phyloP scores from a whole-genome alignment of 2,113 vertebrate species.

The Gobio gobio region DNA sequence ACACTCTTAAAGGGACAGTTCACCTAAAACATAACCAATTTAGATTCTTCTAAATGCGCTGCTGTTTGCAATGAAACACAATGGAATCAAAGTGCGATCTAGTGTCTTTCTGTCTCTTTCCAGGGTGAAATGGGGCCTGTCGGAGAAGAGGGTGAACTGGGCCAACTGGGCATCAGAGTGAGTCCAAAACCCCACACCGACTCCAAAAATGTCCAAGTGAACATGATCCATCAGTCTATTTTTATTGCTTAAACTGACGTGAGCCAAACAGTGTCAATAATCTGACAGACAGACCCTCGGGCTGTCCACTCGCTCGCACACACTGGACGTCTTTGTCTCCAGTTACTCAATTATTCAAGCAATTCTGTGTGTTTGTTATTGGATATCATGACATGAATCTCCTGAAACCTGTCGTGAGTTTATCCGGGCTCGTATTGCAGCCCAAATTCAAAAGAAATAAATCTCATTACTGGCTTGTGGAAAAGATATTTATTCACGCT shows the following conservation, averaged over 20 bases:
- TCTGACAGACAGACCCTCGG: neutral
- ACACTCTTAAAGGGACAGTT: neutral
- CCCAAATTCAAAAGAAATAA: slow-evolving; percentile 3
- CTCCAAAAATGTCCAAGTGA: neutral
- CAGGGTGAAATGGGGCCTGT: slow-evolving; percentile 83
- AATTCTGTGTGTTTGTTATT: neutral
- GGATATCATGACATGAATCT: neutral
- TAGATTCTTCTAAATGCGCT: neutral
- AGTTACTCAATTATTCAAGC: neutral
- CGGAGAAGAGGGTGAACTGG: slow-evolving; percentile 82
- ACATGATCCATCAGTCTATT: neutral
- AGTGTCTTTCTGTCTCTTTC: slow-evolving; percentile 41
- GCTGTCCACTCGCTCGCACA: neutral
- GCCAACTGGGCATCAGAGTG: slow-evolving; percentile 85
- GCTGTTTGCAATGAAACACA: neutral
- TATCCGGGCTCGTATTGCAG: neutral
- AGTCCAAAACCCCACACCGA: slow-evolving; percentile 60
- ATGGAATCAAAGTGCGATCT: neutral
- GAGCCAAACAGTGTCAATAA: neutral
- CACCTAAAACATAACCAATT: neutral
- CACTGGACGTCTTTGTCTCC: neutral
- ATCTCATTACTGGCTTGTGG: neutral
- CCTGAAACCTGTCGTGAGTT: neutral
- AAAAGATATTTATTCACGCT: neutral
- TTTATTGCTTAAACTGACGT: neutral